Percentiles rank a stretch among this genome's conserved stretches.
These are phyloP conservation scores for Mesorhabditis spiculigera DNA, from an alignment of 2,888 invertebrate genomes.

Conservation along the genomic window DNA sequence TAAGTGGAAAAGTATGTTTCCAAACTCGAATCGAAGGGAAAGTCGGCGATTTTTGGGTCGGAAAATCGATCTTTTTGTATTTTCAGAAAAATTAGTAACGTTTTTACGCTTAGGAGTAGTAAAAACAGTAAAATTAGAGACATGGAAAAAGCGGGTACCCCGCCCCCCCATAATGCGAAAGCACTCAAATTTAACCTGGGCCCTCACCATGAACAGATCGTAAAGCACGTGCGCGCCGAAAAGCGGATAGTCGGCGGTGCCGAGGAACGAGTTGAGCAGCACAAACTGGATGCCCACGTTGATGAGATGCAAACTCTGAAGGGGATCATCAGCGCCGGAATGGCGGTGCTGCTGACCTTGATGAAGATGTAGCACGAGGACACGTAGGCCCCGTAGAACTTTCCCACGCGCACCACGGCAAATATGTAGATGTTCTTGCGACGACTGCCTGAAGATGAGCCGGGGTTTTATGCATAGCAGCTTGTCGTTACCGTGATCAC, in stretches of 20 bases:
- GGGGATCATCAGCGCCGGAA: slow-evolving; percentile 35
- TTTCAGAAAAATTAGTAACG: neutral
- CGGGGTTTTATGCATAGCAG: neutral
- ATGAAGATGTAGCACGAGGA: slow-evolving; percentile 61
- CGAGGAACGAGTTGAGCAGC: slow-evolving; percentile 62
- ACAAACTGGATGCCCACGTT: slow-evolving; percentile 58
- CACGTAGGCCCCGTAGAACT: slow-evolving; percentile 62
- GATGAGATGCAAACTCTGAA: slow-evolving; percentile 47
- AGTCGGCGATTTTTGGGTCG: neutral
- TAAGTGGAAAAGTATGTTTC: no score
- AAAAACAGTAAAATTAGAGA: neutral
- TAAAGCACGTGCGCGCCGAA: slow-evolving; percentile 62
- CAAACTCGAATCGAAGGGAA: no score
- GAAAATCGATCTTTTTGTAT: neutral
- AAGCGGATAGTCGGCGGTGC: slow-evolving; percentile 58
- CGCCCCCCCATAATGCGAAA: neutral
- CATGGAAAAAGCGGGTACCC: neutral
- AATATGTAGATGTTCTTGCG: slow-evolving; percentile 45
- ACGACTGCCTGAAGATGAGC: slow-evolving; percentile 7
- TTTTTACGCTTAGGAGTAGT: slow-evolving; percentile 10
- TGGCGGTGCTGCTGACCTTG: slow-evolving; percentile 59
- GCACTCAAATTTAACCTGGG: no score
- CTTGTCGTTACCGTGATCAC: slow-evolving; percentile 50
- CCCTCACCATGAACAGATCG: slow-evolving; percentile 59
- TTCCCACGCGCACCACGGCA: slow-evolving; percentile 47